phyloP scores from a whole-genome alignment of 2,113 vertebrate species.

The Phrynosoma platyrhinos region DNA sequence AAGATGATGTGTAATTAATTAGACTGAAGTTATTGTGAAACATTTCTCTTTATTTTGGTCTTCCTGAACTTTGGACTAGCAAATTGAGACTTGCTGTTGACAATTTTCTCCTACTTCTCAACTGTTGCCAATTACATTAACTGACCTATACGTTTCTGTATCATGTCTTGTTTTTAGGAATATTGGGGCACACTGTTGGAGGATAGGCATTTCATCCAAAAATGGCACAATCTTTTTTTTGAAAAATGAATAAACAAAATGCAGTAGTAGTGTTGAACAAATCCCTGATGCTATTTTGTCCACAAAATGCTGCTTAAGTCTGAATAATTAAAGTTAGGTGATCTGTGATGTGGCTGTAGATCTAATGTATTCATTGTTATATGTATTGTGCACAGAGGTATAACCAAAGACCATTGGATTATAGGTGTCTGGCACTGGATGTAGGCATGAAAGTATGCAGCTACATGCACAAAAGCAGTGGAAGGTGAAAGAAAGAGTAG shows the following conservation, averaged over 20 bases:
- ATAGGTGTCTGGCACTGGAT: background rate
- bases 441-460: background rate
- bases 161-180: background rate
- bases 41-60: background rate
- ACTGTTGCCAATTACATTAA: background rate
- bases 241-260: no score
- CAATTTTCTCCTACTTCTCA: background rate
- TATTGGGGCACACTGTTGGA: background rate
- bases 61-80: background rate
- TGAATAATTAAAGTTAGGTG: background rate
- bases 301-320: background rate
- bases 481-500: no score
- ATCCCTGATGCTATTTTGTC: background rate
- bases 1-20: background rate
- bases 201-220: background rate
- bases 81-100: background rate
- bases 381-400: background rate
- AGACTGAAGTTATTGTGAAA: background rate
- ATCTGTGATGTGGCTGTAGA: background rate
- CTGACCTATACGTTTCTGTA: background rate
- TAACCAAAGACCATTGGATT: background rate
- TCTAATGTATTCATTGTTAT: background rate
- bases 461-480: no score
- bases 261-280: background rate
- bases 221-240: background rate